phyloP scores from a whole-genome alignment of 2,888 invertebrate species.

The Exephanes ischioxanthus region DNA sequence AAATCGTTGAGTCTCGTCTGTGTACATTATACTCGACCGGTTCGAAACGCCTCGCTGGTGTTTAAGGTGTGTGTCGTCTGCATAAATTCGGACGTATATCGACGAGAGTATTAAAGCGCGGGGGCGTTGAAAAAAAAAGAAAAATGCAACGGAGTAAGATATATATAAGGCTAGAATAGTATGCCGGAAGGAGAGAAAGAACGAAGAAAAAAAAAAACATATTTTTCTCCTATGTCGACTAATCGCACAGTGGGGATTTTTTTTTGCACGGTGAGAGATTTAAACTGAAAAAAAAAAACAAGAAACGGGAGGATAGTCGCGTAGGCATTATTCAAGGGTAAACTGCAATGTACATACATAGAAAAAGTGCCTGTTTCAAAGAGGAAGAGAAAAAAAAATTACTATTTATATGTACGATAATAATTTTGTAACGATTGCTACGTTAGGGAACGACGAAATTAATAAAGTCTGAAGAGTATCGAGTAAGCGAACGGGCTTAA shows the following conservation, averaged over 20 bases:
- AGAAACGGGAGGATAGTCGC: slow-evolving; percentile 26
- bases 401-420: slow-evolving; percentile 70
- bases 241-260: slow-evolving; percentile 13
- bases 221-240: slow-evolving; percentile 10
- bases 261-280: slow-evolving; percentile 22
- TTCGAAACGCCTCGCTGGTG: background rate
- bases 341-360: slow-evolving; percentile 64
- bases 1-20: slow-evolving; percentile 7
- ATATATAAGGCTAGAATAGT: slow-evolving; percentile 9
- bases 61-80: background rate
- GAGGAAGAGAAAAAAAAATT: slow-evolving; percentile 50
- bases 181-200: background rate
- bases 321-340: slow-evolving; percentile 64
- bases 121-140: slow-evolving; percentile 22
- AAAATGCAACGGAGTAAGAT: slow-evolving; percentile 38
- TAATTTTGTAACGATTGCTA: slow-evolving; percentile 81
- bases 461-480: slow-evolving; percentile 72
- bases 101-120: slow-evolving; percentile 38
- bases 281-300: slow-evolving; percentile 10
- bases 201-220: slow-evolving; percentile 2
- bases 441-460: slow-evolving; percentile 69
- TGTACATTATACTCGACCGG: slow-evolving; percentile 38
- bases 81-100: background rate
- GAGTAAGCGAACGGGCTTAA: slow-evolving; percentile 15
- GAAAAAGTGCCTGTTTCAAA: slow-evolving; percentile 65